These are phyloP conservation scores for Brachyhypopomus occidentalis DNA, from an alignment of 2,113 vertebrate genomes.

Conservation along the genomic window DNA sequence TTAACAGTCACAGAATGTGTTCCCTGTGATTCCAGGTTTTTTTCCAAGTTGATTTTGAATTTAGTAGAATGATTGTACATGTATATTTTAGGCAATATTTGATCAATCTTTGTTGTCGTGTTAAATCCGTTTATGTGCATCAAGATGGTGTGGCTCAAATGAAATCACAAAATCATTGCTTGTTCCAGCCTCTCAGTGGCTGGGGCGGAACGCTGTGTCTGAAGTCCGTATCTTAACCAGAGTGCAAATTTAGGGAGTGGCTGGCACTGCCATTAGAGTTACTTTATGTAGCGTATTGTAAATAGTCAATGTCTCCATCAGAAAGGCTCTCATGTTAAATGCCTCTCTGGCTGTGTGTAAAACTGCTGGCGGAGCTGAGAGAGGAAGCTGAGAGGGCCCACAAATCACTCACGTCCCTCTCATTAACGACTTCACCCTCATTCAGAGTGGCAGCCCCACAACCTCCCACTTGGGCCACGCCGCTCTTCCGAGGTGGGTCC, in stretches of 20 bases:
- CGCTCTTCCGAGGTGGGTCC: constrained; percentile 58
- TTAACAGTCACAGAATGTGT: too few relatives aligned
- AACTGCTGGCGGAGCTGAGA: constrained; percentile 42
- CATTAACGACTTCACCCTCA: constrained; percentile 72
- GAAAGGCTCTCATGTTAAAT: constrained; percentile 31
- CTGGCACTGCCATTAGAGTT: constrained; percentile 25
- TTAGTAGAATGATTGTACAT: neutral
- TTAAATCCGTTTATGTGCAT: neutral
- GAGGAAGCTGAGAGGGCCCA: constrained; percentile 24
- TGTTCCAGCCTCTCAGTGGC: too few relatives aligned
- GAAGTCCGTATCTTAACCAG: neutral
- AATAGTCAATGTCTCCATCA: neutral
- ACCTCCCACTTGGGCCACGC: constrained; percentile 69
- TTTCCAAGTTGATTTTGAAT: neutral
- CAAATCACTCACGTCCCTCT: constrained; percentile 55
- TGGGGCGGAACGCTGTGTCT: neutral
- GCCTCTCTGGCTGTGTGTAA: constrained; percentile 25
- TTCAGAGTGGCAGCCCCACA: constrained; percentile 69
- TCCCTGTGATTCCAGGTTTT: neutral
- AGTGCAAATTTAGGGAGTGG: constrained; percentile 21
- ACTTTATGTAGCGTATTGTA: constrained; percentile 18
- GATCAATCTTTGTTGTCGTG: neutral
- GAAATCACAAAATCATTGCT: too few relatives aligned
- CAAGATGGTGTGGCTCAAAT: too few relatives aligned
- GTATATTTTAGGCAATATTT: too few relatives aligned